Conservation (phyloP, 2,888 invertebrate genomes). For the Xylophagus ater region DNA sequence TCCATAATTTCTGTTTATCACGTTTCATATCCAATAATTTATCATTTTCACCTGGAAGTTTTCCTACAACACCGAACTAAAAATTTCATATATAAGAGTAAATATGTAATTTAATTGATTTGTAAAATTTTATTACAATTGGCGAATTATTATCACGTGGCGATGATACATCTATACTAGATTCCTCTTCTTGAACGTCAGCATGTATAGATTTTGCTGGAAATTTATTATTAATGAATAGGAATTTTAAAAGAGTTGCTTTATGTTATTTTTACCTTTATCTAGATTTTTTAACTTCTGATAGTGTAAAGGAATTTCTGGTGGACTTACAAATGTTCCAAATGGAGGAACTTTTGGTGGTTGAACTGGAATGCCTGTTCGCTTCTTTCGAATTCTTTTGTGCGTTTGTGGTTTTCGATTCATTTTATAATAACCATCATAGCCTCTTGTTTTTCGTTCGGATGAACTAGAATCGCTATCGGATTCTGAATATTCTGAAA, state of each 20-base stretch:
- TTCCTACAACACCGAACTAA: constrained; percentile 44
- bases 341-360: constrained; percentile 69
- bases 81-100: constrained; percentile 10
- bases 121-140: constrained; percentile 42
- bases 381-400: constrained; percentile 61
- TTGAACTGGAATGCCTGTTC: constrained; percentile 72
- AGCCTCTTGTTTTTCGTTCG: constrained; percentile 46
- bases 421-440: constrained; percentile 52
- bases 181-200: constrained; percentile 47
- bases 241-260: too few species aligned
- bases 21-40: constrained; percentile 48
- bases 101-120: background rate
- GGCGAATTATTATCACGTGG: constrained; percentile 55
- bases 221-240: too few species aligned
- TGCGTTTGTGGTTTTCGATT: constrained; percentile 57
- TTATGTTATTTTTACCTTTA: constrained; percentile 36
- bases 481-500: constrained; percentile 71
- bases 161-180: constrained; percentile 50
- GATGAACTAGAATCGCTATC: constrained; percentile 63
- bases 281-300: constrained; percentile 38
- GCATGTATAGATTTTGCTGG: constrained; percentile 22
- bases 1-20: constrained; percentile 53
- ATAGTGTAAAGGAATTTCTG: constrained; percentile 48
- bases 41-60: constrained; percentile 44
- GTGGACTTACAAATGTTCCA: constrained; percentile 54